Percentiles rank a stretch among this genome's conserved stretches.
These are phyloP conservation scores for Mustela lutreola DNA, from an alignment of 2,113 vertebrate species.

Conservation along the genomic window DNA sequence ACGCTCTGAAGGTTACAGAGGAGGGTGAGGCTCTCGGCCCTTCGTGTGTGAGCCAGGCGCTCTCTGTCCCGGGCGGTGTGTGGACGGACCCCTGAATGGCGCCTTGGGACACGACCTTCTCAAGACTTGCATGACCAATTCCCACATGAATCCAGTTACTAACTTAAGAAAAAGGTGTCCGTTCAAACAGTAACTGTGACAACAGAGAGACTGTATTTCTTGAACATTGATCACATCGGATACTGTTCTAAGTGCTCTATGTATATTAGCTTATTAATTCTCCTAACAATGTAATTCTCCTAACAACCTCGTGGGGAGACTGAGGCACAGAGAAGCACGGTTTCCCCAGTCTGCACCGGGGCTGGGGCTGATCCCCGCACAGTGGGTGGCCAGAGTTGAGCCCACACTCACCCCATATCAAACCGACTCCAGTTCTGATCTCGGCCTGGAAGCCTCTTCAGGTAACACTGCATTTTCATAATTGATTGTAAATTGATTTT, in stretches of 20 bases:
- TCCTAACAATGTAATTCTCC: neutral
- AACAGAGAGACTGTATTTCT: neutral
- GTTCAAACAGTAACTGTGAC: neutral
- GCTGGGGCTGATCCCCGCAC: neutral
- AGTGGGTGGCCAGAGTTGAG: neutral
- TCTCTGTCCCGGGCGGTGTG: rapidly evolving
- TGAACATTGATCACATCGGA: neutral
- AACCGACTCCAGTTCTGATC: neutral
- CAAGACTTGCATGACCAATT: neutral
- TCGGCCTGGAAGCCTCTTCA: neutral
- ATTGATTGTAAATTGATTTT: neutral
- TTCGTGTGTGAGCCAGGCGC: neutral
- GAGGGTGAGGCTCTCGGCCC: neutral
- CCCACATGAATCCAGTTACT: neutral
- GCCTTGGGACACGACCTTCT: neutral
- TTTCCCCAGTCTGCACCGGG: neutral
- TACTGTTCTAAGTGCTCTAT: neutral
- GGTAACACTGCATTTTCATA: neutral
- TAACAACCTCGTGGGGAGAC: neutral
- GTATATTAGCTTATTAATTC: neutral
- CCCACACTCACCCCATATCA: neutral
- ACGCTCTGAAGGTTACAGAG: neutral
- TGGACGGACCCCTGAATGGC: neutral
- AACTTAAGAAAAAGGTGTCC: neutral
- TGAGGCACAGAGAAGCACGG: neutral